Percentiles rank a stretch among this genome's conserved stretches.
These are phyloP conservation scores for Diplolepis rosae DNA, from an alignment of 2,888 invertebrate genomes.

Conservation along the genomic window DNA sequence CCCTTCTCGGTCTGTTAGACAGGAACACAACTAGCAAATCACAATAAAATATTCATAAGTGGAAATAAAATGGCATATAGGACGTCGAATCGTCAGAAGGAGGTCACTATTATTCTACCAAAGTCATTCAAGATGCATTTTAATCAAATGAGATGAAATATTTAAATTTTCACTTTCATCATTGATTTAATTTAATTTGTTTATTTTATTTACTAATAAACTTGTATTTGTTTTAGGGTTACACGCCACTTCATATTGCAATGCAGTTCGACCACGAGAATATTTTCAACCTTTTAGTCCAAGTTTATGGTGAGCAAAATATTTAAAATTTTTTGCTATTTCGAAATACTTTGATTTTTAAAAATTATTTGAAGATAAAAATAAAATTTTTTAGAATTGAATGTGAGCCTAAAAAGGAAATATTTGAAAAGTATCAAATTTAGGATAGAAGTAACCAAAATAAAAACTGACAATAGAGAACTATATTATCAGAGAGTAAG, in stretches of 20 bases:
- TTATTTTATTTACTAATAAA: neutral
- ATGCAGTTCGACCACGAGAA: slow-evolving; percentile 93
- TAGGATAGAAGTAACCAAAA: neutral
- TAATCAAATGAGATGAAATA: neutral
- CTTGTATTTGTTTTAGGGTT: slow-evolving; percentile 81
- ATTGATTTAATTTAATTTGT: neutral
- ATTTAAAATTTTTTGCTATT: neutral
- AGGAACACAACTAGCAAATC: slow-evolving; percentile 38
- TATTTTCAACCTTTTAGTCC: slow-evolving; percentile 89
- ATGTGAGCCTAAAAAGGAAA: neutral
- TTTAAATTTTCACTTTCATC: neutral
- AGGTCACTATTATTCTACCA: neutral
- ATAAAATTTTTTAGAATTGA: neutral
- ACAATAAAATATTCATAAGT: slow-evolving; percentile 48
- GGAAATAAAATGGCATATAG: slow-evolving; percentile 39
- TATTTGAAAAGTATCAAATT: neutral
- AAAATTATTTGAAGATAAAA: neutral
- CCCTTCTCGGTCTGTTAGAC: slow-evolving; percentile 22
- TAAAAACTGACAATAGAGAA: slow-evolving; percentile 1
- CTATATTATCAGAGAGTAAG: slow-evolving; percentile 22
- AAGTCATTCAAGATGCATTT: neutral
- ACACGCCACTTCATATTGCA: slow-evolving; percentile 94
- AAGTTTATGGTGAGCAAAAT: slow-evolving; percentile 88
- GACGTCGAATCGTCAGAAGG: slow-evolving; percentile 37
- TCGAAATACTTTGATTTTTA: neutral